These are phyloP conservation scores for Chironomus tepperi DNA, from an alignment of 1,140 invertebrate genomes.

Conservation along the genomic window DNA sequence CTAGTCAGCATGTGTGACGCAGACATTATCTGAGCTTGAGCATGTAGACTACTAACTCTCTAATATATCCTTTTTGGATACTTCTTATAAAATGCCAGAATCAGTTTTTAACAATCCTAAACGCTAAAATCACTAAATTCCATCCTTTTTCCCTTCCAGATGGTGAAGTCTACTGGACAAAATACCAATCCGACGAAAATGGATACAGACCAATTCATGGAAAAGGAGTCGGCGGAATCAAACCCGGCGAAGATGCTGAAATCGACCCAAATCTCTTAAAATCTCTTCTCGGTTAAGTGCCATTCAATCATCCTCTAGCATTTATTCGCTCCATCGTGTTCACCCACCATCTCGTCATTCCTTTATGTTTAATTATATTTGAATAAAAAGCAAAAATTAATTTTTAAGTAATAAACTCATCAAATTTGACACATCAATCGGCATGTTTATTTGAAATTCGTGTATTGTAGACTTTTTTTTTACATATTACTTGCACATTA, in stretches of 20 bases:
- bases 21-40: no score
- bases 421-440: not conserved
- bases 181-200: slow-evolving; percentile 24
- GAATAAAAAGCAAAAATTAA: not conserved
- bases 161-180: slow-evolving; percentile 25
- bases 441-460: not conserved
- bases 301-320: not conserved
- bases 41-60: no score
- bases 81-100: no score
- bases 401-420: not conserved
- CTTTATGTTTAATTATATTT: not conserved
- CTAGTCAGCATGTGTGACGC: no score
- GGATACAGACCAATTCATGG: slow-evolving; percentile 24
- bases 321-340: not conserved
- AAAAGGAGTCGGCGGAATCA: slow-evolving; percentile 24
- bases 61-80: not conserved
- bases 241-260: slow-evolving; percentile 20
- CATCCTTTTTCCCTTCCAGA: not conserved
- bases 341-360: no score
- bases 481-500: no score
- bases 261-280: slow-evolving; percentile 25
- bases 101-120: no score
- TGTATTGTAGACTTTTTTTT: no score
- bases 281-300: slow-evolving; percentile 24
- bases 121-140: not conserved